Evolutionary conservation across 2,888 invertebrate species (phyloP), one percentile per base, ranked within the genome.

Genomic region (Tetragonula carbonaria): DNA sequence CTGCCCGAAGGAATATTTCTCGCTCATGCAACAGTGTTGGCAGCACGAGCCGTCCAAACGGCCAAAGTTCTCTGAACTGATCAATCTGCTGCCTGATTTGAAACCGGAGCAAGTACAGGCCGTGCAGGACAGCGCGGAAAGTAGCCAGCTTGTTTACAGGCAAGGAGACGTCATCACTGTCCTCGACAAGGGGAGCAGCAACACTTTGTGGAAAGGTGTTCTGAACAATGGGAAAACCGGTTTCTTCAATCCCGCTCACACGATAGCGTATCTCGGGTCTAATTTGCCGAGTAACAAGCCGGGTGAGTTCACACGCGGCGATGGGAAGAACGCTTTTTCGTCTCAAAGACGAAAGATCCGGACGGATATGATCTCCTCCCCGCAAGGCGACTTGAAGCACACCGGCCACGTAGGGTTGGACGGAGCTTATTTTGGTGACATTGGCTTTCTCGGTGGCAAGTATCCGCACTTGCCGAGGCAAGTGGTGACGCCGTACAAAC

Each of bases 321-420:
- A 96, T 92, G 96, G 96, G 0, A 96, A 97, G 90, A 96, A 96
- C 84, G 95, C 96, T 0, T 95, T 95, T 85, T 95, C 95, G 0
- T 95, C 95, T 1, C 93, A 94, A 78, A 92, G 95, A 14, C 92
- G 97, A 75, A 97, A 97, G 88, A 95, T 98, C 78, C 96, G 97
- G 81, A 97, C 98, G 14, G 98, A 97, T 94, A 98, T 99, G 99
- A 99, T 99, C 92, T 99, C 99, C 71, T 97, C 98, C 83, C 99
- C 99, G 0, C 99, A 99, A 94, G 99, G 98, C 62, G 99, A 99
- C 94, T 96, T 99, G 33, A 98, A 99, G 92, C 99, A 99, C 94
- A 99, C 99, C 0, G 97, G 97, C 14, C 99, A 99, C 94, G 98
- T 99, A 18, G 99, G 99, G 0, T 96, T 99, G 66, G 99, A 99